phyloP scores from a whole-genome alignment of 2,113 vertebrate genomes.

The Malurus cyaneus region DNA sequence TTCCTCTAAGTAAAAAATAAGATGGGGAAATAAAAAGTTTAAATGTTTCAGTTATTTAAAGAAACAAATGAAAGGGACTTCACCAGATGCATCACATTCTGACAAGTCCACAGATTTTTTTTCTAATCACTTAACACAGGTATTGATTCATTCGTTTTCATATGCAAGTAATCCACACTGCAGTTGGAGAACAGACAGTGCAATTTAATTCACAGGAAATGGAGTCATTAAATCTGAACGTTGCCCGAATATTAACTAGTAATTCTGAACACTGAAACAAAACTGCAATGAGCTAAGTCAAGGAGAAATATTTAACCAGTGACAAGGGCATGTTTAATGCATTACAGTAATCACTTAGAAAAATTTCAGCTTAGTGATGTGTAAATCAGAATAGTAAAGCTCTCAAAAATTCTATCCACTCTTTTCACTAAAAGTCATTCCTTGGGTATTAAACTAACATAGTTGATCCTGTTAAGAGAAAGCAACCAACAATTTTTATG shows the following conservation, averaged over 20 bases:
- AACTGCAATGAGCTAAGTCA: not conserved
- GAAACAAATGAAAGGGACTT: not conserved
- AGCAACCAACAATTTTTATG: not conserved
- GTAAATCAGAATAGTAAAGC: not conserved
- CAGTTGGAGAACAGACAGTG: not conserved
- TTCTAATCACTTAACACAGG: not conserved
- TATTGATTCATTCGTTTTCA: not conserved
- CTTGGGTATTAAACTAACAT: not conserved
- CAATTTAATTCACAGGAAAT: not conserved
- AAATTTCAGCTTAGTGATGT: not conserved
- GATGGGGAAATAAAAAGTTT: fast-evolving
- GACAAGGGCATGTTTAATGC: not conserved
- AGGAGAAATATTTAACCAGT: not conserved
- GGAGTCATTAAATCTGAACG: not conserved
- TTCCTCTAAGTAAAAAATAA: not conserved
- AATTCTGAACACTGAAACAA: not conserved
- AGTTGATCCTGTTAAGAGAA: not conserved
- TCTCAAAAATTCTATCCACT: not conserved
- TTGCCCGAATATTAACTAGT: not conserved
- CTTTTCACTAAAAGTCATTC: not conserved
- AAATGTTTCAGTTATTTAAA: not conserved
- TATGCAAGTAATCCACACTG: not conserved
- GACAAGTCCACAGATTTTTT: not conserved
- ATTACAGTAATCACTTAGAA: not conserved
- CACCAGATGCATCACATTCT: not conserved